These are phyloP conservation scores for Drosophila subquinaria DNA, from an alignment of 2,888 invertebrate species.

Conservation along the genomic window DNA sequence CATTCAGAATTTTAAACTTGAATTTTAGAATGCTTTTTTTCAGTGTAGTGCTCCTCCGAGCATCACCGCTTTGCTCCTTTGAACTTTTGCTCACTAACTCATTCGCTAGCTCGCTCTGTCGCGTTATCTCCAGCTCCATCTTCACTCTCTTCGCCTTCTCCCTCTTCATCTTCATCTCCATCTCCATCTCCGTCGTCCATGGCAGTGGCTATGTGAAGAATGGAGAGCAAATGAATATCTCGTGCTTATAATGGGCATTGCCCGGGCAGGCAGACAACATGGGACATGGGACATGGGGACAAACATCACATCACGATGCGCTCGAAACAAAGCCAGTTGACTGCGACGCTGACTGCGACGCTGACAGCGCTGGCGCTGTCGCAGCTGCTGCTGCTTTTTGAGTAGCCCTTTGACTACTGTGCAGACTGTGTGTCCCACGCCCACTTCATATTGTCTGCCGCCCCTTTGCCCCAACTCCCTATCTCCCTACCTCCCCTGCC, in stretches of 20 bases:
- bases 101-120: constrained; percentile 65
- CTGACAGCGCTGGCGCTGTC: constrained; percentile 21
- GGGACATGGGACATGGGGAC: constrained; percentile 21
- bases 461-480: constrained; percentile 24
- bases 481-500: no score
- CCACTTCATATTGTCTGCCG: constrained; percentile 67
- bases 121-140: background rate
- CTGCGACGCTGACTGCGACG: constrained; percentile 22
- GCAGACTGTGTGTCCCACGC: constrained; percentile 42
- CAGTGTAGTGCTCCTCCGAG: background rate
- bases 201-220: constrained; percentile 78
- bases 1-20: no score
- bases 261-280: constrained; percentile 59
- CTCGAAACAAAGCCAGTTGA: constrained; percentile 18
- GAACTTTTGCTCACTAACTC: constrained; percentile 45
- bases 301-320: constrained; percentile 1
- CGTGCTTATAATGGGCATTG: constrained; percentile 83
- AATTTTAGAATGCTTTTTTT: no score
- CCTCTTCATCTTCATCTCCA: background rate
- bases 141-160: constrained; percentile 1
- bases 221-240: constrained; percentile 82
- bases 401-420: constrained; percentile 76
- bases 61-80: background rate
- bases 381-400: constrained; percentile 39
- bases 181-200: constrained; percentile 56